Base-by-base conservation (phyloP, 2,888 invertebrate genomes). In the Brachyopa scutellaris region DNA sequence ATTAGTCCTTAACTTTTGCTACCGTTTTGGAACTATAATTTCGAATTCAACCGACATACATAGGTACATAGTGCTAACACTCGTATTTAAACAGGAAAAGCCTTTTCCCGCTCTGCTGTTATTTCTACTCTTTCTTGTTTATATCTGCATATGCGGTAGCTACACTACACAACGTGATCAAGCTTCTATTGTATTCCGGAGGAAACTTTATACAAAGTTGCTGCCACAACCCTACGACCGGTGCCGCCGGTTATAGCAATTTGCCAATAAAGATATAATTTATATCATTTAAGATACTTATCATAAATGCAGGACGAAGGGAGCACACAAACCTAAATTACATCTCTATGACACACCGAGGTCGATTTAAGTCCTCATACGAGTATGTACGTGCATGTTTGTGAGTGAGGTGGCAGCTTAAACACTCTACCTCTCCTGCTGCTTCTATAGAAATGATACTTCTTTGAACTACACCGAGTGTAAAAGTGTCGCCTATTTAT, bases 401-500 rank as follows among this genome's bases (percentile, higher is more conserved):
- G 23, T 3, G 29, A 11, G 1, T 36, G 1, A 11, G 21, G 23
- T 21, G 42, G 19, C 15, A 11, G 23, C 21, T 13, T n/a, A n/a
- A 5, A 6, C 26, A 33, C 5, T 8, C 11, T 13, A 3, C 3
- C 29, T 7, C 57, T 45, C 2, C 7, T 26, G 45, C 45, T 33
- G 23, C 13, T 36, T 53, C 29, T 36, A 19, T 11, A 40, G 61
- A 13, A 55, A 59, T 45, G 21, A 38, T 26, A 3, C 26, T 3
- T 57, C 45, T 49, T 31, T 49, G 19, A 21, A 31, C 17, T 23
- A 33, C 42, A 66, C 61, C 59, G 57, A 69, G 74, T 69, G 80
- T 80, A 69, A 80, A 74, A 80, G 57, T 80, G 76, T 74, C 74
- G 61, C 74, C 69, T 80, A 69, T 69, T 80, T 80, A 76, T 74